phyloP scores from a whole-genome alignment of 1,140 invertebrate genomes.

The Drosophila bipectinata region DNA sequence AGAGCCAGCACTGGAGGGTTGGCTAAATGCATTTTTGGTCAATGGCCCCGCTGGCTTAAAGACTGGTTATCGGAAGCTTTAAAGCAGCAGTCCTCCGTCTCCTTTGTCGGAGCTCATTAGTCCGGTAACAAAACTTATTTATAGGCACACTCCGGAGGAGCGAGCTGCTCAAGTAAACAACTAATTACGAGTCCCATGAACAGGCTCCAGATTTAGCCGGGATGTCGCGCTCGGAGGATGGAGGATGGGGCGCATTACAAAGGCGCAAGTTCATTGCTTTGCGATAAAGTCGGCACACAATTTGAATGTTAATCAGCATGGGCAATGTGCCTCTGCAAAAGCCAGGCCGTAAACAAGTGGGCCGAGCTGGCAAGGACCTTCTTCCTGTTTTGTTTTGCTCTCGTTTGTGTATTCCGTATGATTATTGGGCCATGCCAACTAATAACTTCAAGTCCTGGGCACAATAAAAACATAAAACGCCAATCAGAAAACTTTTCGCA shows the following conservation, averaged over 20 bases:
- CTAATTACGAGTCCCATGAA: conserved; percentile 59
- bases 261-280: conserved; percentile 80
- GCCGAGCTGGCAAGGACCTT: conserved; percentile 31
- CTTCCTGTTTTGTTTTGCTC: conserved; percentile 50
- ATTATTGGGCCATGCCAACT: conserved; percentile 76
- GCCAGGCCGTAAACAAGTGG: conserved; percentile 42
- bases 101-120: conserved; percentile 51
- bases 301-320: conserved; percentile 80
- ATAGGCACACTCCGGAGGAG: conserved; percentile 47
- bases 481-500: conserved; percentile 77
- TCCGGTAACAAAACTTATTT: conserved; percentile 64
- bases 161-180: conserved; percentile 67
- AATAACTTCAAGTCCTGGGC: conserved; percentile 73
- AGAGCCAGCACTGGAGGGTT: background rate
- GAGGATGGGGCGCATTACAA: conserved; percentile 53
- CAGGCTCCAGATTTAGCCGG: conserved; percentile 11
- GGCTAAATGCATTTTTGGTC: conserved; percentile 62
- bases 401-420: conserved; percentile 55
- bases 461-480: conserved; percentile 80
- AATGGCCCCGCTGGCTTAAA: conserved; percentile 58
- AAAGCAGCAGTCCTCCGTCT: conserved; percentile 13
- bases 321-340: background rate
- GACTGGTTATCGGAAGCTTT: conserved; percentile 23
- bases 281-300: conserved; percentile 80
- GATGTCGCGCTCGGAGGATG: conserved; percentile 33